A percentile compares a stretch with the other conserved stretches of the same genome.
These are phyloP conservation scores for Deroplatys truncata DNA, from an alignment of 2,888 invertebrate genomes.

Conservation along the genomic window DNA sequence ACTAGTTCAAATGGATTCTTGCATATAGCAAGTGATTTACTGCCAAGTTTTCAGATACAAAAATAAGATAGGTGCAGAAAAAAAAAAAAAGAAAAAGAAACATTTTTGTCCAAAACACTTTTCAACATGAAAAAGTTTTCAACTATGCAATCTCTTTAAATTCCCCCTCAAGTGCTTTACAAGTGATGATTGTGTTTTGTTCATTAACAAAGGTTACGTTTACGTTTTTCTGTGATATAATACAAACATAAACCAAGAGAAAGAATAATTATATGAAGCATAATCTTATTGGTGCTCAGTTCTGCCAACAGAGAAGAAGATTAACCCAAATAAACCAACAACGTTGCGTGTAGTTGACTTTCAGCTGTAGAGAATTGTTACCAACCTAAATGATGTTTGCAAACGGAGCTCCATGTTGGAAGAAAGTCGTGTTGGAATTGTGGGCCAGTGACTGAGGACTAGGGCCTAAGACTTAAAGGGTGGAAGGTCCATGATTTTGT, in stretches of 20 bases:
- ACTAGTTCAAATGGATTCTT: conserved; percentile 31
- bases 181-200: conserved; percentile 34
- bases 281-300: conserved; percentile 37
- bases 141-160: conserved; percentile 35
- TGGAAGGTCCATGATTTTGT: conserved; percentile 9
- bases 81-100: conserved; percentile 5
- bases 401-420: conserved; percentile 11
- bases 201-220: conserved; percentile 32
- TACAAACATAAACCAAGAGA: conserved; percentile 32
- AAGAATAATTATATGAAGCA: conserved; percentile 24
- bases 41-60: conserved; percentile 21
- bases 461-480: conserved; percentile 15
- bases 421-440: conserved; percentile 7
- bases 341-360: conserved; percentile 30
- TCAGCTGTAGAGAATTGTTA: conserved; percentile 24
- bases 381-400: conserved; percentile 15
- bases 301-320: conserved; percentile 31
- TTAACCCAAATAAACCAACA: conserved; percentile 22
- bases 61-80: not conserved
- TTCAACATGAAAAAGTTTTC: conserved; percentile 25
- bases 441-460: conserved; percentile 19
- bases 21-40: conserved; percentile 26
- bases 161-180: conserved; percentile 40
- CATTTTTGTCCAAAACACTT: conserved; percentile 23
- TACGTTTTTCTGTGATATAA: conserved; percentile 39